Conservation (phyloP, 2,888 invertebrate species). For the Masnerella sp. region DNA sequence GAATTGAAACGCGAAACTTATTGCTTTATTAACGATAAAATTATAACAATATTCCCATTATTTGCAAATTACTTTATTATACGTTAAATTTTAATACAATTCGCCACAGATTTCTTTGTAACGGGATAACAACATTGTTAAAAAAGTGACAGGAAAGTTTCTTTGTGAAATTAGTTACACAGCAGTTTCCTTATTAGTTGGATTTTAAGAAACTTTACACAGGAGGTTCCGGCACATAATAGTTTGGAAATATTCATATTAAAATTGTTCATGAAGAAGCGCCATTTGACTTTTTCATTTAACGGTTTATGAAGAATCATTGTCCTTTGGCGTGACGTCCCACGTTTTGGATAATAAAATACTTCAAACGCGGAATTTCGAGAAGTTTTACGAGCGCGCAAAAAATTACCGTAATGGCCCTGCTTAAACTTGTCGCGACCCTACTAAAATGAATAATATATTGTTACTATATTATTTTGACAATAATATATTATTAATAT, state of each 20-base stretch:
- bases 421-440: too few species aligned
- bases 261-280: conserved; percentile 37
- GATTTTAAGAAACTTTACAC: conserved; percentile 25
- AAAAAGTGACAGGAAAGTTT: conserved; percentile 13
- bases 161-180: conserved; percentile 18
- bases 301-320: conserved; percentile 28
- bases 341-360: conserved; percentile 8
- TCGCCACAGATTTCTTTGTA: conserved; percentile 4
- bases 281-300: conserved; percentile 29
- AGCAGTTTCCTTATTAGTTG: conserved; percentile 28
- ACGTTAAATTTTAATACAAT: neutral
- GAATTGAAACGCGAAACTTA: too few species aligned
- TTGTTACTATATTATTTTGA: too few species aligned
- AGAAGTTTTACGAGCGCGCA: neutral
- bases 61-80: neutral
- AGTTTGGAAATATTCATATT: conserved; percentile 44
- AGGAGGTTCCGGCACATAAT: conserved; percentile 12
- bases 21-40: too few species aligned
- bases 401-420: conserved; percentile 5
- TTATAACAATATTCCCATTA: too few species aligned
- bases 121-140: conserved; percentile 6
- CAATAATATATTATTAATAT: too few species aligned
- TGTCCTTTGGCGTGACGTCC: conserved; percentile 1
- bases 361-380: conserved; percentile 6
- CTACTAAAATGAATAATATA: too few species aligned